phyloP scores from a whole-genome alignment of 1,140 invertebrate genomes.

The Cephus cinctus region DNA sequence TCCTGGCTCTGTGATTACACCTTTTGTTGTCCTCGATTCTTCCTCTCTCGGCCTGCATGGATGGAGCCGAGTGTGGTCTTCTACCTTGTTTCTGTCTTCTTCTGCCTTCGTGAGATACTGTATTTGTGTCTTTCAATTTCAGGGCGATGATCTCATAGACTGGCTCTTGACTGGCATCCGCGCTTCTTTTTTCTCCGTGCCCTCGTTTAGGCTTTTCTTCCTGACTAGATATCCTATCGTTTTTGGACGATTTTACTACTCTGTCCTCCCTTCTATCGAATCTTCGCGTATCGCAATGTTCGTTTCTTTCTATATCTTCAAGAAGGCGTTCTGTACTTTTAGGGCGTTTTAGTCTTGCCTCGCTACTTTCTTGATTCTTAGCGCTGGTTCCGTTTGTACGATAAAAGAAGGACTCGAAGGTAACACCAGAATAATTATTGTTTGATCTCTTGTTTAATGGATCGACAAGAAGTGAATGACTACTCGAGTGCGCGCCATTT shows the following conservation, averaged over 20 bases:
- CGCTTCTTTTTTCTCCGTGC: conserved; percentile 18
- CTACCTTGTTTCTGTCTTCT: conserved; percentile 31
- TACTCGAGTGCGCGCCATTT: conserved; percentile 22
- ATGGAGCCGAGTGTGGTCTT: conserved; percentile 48
- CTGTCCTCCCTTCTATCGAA: neutral
- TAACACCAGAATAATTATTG: conserved; percentile 18
- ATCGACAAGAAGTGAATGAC: conserved; percentile 32
- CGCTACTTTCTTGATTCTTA: conserved; percentile 16
- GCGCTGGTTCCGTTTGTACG: conserved; percentile 37
- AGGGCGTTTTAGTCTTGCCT: conserved; percentile 34
- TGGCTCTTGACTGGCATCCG: conserved; percentile 30
- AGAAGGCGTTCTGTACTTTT: conserved; percentile 46
- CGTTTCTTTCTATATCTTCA: conserved; percentile 34
- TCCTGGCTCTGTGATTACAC: conserved; percentile 31
- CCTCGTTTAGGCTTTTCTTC: conserved; percentile 15
- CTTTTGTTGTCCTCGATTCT: conserved; percentile 31
- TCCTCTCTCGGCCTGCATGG: conserved; percentile 39
- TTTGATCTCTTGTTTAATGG: conserved; percentile 31
- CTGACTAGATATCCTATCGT: conserved; percentile 9
- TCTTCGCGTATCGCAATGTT: conserved; percentile 27
- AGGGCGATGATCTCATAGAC: conserved; percentile 44
- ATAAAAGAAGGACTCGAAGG: conserved; percentile 34
- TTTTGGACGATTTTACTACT: neutral
- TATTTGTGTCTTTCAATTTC: conserved; percentile 36
- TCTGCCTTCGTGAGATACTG: conserved; percentile 27